These are phyloP conservation scores for Scolopax bukidnonensis DNA, from an alignment of 2,797 vertebrate species.

Conservation along the genomic window DNA sequence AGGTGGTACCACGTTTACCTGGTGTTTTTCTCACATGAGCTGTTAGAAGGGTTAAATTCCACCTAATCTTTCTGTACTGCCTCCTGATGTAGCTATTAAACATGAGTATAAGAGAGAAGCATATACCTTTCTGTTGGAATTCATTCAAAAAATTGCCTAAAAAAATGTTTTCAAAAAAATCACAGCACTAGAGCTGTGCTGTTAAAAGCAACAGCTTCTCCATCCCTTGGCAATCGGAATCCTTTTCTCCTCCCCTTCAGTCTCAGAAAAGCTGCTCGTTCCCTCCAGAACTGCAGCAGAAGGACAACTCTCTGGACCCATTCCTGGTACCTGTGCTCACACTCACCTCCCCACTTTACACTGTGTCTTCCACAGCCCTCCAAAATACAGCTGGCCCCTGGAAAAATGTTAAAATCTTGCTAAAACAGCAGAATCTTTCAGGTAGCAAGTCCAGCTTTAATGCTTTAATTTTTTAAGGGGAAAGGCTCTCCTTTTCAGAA, in stretches of 20 bases:
- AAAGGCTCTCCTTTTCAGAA: not conserved
- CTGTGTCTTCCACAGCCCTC: not conserved
- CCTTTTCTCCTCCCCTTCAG: not conserved
- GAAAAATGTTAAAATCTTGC: not conserved
- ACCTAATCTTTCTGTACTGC: conserved; percentile 41
- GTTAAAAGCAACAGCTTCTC: not conserved
- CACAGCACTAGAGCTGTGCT: not conserved
- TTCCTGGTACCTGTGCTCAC: not conserved
- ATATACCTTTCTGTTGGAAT: not conserved
- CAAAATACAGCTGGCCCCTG: not conserved
- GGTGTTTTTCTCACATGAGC: conserved; percentile 5
- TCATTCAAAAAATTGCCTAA: not conserved
- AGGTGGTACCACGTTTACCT: not conserved
- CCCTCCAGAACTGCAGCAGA: not conserved
- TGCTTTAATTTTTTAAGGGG: not conserved
- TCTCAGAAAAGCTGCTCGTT: not conserved
- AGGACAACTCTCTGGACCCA: accelerated
- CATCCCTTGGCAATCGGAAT: not conserved
- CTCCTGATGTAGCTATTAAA: not conserved
- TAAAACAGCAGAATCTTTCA: not conserved
- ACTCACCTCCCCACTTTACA: not conserved
- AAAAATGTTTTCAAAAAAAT: not conserved
- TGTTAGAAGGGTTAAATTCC: conserved; percentile 23
- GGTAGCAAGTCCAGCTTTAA: not conserved
- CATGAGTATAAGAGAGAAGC: conserved; percentile 31